These are phyloP conservation scores for Cochlearius cochlearius DNA, from an alignment of 2,113 vertebrate genomes.

Conservation along the genomic window DNA sequence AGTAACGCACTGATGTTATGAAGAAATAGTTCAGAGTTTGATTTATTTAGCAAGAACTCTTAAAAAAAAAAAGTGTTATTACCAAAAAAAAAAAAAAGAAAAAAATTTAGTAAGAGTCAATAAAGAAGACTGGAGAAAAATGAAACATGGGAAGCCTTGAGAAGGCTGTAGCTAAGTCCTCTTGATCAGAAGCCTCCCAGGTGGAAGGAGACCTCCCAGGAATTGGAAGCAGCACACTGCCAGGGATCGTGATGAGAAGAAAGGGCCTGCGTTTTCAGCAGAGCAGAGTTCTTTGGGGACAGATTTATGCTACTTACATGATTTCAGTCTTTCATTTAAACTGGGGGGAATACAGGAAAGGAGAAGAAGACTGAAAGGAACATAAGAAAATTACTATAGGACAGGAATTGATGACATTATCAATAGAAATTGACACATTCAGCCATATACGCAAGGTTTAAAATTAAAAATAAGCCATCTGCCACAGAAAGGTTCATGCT, in stretches of 20 bases:
- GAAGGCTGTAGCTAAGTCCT: background rate
- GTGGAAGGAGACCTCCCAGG: background rate
- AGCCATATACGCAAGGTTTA: background rate
- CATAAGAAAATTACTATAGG: background rate
- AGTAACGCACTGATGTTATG: background rate
- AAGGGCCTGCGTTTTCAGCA: background rate
- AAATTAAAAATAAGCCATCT: background rate
- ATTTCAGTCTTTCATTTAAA: slow-evolving; percentile 7
- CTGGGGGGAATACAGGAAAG: background rate
- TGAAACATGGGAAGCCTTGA: background rate
- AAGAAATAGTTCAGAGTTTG: background rate
- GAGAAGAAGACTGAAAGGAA: background rate
- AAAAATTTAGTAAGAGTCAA: background rate
- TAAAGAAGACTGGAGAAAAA: background rate
- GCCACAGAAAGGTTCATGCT: background rate
- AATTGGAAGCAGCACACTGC: background rate
- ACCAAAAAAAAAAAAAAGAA: background rate
- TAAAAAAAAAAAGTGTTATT: background rate
- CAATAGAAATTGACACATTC: background rate
- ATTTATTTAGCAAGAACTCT: background rate
- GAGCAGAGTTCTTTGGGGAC: background rate
- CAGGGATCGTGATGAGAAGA: background rate
- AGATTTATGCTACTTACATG: background rate
- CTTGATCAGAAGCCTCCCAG: background rate
- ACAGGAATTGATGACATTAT: background rate